phyloP scores from a whole-genome alignment of 2,797 vertebrate genomes.

The Etheostoma nigrum region DNA sequence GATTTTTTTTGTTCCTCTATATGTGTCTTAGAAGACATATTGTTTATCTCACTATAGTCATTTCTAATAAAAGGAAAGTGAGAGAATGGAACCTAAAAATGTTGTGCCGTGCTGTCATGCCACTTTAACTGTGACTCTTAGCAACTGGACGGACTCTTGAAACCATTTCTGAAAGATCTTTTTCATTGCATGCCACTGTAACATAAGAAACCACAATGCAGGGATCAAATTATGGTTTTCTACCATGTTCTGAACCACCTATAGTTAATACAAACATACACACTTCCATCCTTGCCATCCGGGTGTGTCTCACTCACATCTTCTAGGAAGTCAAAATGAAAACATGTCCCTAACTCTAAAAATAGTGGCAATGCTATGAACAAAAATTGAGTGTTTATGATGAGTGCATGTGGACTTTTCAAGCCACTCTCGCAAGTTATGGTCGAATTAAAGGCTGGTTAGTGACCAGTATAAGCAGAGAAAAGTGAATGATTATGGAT shows the following conservation, averaged over 20 bases:
- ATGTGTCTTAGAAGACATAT: not conserved
- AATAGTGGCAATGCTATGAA: constrained; percentile 60
- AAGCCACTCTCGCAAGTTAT: constrained; percentile 40
- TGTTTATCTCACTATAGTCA: not conserved
- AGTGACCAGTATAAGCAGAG: constrained; percentile 49
- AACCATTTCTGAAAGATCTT: constrained; percentile 37
- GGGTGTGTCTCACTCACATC: constrained; percentile 55
- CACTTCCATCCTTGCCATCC: constrained; percentile 50
- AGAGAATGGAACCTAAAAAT: not conserved
- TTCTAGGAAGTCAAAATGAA: constrained; percentile 51
- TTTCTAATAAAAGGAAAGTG: not conserved
- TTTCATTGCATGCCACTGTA: constrained; percentile 43
- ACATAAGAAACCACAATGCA: constrained; percentile 42
- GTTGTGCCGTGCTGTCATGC: not conserved
- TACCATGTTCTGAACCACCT: constrained; percentile 44
- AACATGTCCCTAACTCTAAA: constrained; percentile 56
- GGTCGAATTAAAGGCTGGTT: constrained; percentile 65
- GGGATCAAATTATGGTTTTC: constrained; percentile 66
- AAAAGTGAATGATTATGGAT: constrained; percentile 50
- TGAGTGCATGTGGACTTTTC: constrained; percentile 50
- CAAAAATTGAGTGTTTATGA: constrained; percentile 76
- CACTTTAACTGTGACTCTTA: constrained; percentile 1
- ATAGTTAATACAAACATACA: constrained; percentile 61
- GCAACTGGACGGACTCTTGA: constrained; percentile 14
- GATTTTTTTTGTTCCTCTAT: not conserved